Evolutionary conservation across 2,797 vertebrate species (phyloP).

Genomic region (Hafferia zeledoni): DNA sequence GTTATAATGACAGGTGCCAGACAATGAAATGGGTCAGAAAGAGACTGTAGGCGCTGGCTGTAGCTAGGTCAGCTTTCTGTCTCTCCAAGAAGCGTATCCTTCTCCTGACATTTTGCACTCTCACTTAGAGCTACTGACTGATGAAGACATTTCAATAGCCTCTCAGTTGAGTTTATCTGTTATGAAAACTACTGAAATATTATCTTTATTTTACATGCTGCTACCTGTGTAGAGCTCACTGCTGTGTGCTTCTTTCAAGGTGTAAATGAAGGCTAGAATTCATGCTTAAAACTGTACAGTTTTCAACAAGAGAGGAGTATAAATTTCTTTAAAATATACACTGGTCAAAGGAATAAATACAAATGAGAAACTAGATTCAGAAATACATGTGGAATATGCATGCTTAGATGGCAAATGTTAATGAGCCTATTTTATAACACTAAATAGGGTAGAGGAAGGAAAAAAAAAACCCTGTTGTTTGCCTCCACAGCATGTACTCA

Average conservation of each 20-base stretch:
- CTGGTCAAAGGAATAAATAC: constrained; percentile 50
- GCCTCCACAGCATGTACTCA: constrained; percentile 80
- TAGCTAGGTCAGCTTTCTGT: constrained; percentile 55
- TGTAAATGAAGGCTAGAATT: background rate
- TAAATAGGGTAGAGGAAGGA: constrained; percentile 70
- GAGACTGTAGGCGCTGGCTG: constrained; percentile 71
- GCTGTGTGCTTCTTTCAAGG: background rate
- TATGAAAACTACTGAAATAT: constrained; percentile 16
- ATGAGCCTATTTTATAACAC: constrained; percentile 78
- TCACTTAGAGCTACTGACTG: background rate
- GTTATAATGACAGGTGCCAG: constrained; percentile 92
- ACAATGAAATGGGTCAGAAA: constrained; percentile 91
- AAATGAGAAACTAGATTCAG: constrained; percentile 58
- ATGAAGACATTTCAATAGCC: constrained; percentile 49
- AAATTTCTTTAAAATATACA: background rate
- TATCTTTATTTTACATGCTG: background rate
- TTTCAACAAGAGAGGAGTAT: background rate
- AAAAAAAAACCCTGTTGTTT: constrained; percentile 77
- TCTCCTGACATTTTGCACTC: constrained; percentile 22
- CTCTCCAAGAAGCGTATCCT: constrained; percentile 14
- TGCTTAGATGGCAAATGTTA: constrained; percentile 77
- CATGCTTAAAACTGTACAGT: background rate
- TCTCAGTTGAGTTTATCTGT: constrained; percentile 9
- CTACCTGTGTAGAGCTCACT: background rate
- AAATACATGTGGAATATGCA: constrained; percentile 72